Evolutionary conservation across 2,888 invertebrate species (phyloP).

Genomic region (Eurois occulta): DNA sequence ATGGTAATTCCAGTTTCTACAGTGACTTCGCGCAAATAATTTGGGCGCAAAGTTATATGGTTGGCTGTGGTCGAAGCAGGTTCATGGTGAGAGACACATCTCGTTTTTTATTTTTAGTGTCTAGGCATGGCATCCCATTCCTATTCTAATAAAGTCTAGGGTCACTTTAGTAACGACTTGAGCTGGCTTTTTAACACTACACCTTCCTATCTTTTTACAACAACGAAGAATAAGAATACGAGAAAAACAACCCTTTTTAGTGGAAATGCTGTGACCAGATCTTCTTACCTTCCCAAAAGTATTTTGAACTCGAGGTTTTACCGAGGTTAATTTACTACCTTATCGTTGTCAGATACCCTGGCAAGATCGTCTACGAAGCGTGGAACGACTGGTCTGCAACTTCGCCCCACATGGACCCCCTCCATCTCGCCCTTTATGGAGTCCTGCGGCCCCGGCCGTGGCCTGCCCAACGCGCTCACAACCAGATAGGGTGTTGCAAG

Average conservation of each 20-base stretch:
- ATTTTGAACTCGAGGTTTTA: neutral
- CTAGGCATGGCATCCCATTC: neutral
- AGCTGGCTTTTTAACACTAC: neutral
- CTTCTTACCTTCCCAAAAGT: neutral
- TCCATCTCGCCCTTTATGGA: slow-evolving; percentile 76
- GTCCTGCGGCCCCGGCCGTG: slow-evolving; percentile 74
- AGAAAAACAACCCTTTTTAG: neutral
- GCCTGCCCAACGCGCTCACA: slow-evolving; percentile 75
- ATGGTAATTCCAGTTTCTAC: slow-evolving; percentile 68
- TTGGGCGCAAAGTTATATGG: slow-evolving; percentile 84
- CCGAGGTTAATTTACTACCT: neutral
- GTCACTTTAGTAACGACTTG: neutral
- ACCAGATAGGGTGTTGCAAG: slow-evolving; percentile 67
- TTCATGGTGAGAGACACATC: slow-evolving; percentile 79
- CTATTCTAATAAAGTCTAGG: neutral
- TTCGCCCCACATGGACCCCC: slow-evolving; percentile 82
- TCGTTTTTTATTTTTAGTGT: neutral
- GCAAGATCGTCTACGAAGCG: slow-evolving; percentile 79
- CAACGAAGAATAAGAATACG: neutral
- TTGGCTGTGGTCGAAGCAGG: slow-evolving; percentile 84
- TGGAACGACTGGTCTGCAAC: slow-evolving; percentile 86
- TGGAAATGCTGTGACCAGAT: neutral
- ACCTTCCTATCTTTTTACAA: neutral
- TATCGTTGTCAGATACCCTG: slow-evolving; percentile 61
- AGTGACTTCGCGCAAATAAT: slow-evolving; percentile 85